Evolutionary conservation across 1,140 invertebrate species (phyloP), one percentile per base, ranked within the genome.

Genomic region (Grapholita molesta): DNA sequence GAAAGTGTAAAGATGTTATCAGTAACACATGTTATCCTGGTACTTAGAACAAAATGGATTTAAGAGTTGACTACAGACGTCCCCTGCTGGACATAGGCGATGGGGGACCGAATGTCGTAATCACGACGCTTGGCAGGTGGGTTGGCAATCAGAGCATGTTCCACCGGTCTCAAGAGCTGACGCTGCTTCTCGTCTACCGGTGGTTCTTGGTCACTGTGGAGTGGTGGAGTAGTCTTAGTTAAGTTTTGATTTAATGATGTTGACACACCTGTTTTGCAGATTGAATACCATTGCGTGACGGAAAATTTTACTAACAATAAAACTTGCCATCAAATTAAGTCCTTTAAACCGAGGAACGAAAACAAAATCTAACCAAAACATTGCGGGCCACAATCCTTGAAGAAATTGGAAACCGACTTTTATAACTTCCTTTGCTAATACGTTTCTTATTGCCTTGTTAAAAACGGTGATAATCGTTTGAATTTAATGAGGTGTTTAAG

Each of bases 351-450:
- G n/a, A 61, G n/a, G 18, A 48, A 21, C 42, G 42, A 61, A 61
- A 28, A 61, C 24, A 61, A 61, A 61, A 61, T 28, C 55, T 15
- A 61, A 61, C 64, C 64, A 66, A 66, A 70, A 66, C 68, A 70
- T 25, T 24, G 52, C 25, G 67, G 28, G 69, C 38, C 76, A 71
- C 52, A 70, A 76, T 75, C 75, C 71, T 77, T 71, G 68, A 72
- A 71, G 75, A 77, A 76, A 79, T 77, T 64, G 67, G 71, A 74
- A 68, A 70, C 71, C 71, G 35, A 69, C 55, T 30, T 18, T 15
- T 2, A 48, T 57, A 30, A 15, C 18, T 21, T 1, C 5, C 18
- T 53, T 12, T 18, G 12, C 24, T 66, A 71, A 76, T 9, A 72
- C 67, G 21, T 9, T 23, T 48, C 30, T 64, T 77, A 52, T 48